Base-by-base conservation (phyloP, 2,888 invertebrate genomes). In the Andrena haemorrhoa region DNA sequence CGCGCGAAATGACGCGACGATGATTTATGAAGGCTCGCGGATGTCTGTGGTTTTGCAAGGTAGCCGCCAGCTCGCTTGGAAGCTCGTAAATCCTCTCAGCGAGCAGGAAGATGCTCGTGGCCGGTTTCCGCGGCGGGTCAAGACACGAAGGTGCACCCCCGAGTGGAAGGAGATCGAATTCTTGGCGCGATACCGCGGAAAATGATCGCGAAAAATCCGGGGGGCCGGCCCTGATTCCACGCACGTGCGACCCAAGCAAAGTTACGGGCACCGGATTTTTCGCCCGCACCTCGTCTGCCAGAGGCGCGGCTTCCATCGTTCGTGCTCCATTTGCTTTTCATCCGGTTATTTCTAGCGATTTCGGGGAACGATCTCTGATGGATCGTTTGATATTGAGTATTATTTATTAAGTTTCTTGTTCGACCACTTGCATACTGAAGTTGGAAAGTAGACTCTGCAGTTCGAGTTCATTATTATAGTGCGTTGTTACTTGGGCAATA, bases 1-100 rank as follows among this genome's bases (percentile, higher is more conserved):
- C 53, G 77, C 51, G 74, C 51, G 76, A 87, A 84, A 87, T 87
- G 86, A 86, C 87, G 76, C 56, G 86, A 87, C 85, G 81, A 85
- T 86, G 87, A 86, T 86, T 86, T 87, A 86, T 86, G 84, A 10
- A 75, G 73, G 63, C 56, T 58, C 72, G 69, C 61, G 61, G 72
- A 41, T 41, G 41, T 12, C 41, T 41, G 41, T 58, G 63, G 64
- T 51, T 68, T n/a, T 12, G 47, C 53, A 12, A 29, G 79, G 58
- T 41, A 70, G 56, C 29, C 64, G 75, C 66, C 56, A 65, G 63
- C 16, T 29, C 66, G 56, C 66, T 4, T 23, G 75, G 16, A 47
- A 79, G 76, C 68, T 83, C 86, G 78, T 87, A 86, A 87, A 86
- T 86, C 73, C 58, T 72, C 71, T 56, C 23, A n/a, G 12, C 60